Conservation (phyloP, 2,113 vertebrate genomes). For the Apus apus region DNA sequence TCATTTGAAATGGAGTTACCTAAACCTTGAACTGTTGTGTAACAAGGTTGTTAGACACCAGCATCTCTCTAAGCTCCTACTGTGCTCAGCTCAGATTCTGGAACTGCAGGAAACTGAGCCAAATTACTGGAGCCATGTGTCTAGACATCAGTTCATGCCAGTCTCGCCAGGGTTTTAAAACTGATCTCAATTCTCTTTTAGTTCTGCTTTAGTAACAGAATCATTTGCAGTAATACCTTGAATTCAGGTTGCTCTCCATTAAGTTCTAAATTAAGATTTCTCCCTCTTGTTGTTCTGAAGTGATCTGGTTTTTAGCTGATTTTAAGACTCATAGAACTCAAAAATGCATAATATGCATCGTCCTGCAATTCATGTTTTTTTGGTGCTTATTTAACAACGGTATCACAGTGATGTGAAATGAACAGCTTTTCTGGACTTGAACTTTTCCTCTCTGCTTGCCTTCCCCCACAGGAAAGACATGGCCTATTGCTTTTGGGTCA, state of each 20-base stretch:
- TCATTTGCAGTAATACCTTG: background rate
- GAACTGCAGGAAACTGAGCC: background rate
- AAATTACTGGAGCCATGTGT: background rate
- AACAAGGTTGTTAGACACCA: background rate
- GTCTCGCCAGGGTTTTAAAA: background rate
- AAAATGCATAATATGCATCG: background rate
- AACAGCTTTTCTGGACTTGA: background rate
- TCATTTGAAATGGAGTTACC: background rate
- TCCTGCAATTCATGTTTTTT: background rate
- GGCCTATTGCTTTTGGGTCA: constrained; percentile 87
- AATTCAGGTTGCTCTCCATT: background rate
- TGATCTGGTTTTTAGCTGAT: background rate
- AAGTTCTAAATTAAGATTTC: background rate
- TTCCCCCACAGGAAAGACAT: constrained; percentile 80
- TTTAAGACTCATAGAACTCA: background rate
- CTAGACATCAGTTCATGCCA: background rate
- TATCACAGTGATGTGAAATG: background rate
- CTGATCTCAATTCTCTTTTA: background rate
- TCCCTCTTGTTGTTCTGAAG: background rate
- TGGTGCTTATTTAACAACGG: background rate
- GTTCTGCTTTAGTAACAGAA: background rate
- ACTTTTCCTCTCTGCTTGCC: background rate
- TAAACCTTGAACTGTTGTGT: background rate
- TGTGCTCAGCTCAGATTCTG: constrained; percentile 14
- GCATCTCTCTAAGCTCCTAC: background rate